Evolutionary conservation across 2,888 invertebrate genomes (phyloP).

Genomic region (Netelia fuscicornis): DNA sequence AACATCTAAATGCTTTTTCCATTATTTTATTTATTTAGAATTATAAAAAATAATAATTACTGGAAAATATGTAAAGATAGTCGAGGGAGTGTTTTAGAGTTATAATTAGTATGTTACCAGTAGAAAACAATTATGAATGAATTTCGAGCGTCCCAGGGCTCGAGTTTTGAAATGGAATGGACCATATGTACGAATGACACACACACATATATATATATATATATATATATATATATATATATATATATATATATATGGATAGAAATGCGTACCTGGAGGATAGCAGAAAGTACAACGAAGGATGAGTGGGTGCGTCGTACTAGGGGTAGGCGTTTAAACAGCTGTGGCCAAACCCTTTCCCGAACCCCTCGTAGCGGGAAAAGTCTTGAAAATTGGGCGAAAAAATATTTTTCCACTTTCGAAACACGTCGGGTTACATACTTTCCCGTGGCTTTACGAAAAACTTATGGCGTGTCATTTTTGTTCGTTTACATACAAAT

Average conservation of each 20-base stretch:
- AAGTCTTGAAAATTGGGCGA: constrained; percentile 71
- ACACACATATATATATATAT: no score
- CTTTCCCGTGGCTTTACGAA: constrained; percentile 40
- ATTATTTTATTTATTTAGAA: no score
- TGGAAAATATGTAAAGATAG: no score
- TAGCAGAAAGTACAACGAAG: constrained; percentile 53
- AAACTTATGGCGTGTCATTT: constrained; percentile 37
- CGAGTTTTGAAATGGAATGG: background rate
- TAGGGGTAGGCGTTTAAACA: constrained; percentile 76
- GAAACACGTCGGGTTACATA: constrained; percentile 25
- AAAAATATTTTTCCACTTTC: constrained; percentile 75
- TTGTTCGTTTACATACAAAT: constrained; percentile 8
- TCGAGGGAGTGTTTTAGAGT: no score
- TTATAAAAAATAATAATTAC: no score
- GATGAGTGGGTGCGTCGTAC: constrained; percentile 64
- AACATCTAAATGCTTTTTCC: no score
- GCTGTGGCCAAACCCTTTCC: constrained; percentile 78
- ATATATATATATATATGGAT: constrained; percentile 28
- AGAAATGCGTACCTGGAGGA: constrained; percentile 65
- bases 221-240: no score
- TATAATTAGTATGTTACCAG: no score
- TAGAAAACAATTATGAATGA: no score
- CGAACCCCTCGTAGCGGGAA: constrained; percentile 53
- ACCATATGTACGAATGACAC: constrained; percentile 21
- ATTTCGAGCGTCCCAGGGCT: no score